Evolutionary conservation across 1,140 invertebrate species (phyloP).

Genomic region (Sitobion miscanthi): DNA sequence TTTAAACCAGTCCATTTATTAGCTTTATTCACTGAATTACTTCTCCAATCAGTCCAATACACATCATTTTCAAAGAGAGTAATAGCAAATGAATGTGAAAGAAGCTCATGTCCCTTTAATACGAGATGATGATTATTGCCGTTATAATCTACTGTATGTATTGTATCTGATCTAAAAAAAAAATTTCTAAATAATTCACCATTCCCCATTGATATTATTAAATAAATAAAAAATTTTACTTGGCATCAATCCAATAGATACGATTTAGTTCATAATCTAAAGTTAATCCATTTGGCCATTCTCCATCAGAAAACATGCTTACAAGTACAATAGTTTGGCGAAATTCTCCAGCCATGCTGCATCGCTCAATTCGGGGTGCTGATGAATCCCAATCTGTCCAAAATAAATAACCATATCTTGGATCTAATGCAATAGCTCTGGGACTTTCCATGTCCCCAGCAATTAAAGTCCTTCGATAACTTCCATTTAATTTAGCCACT

Average conservation of each 20-base stretch:
- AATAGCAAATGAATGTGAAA: slow-evolving; percentile 73
- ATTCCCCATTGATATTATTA: not conserved
- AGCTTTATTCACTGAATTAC: slow-evolving; percentile 70
- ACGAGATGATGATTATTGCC: slow-evolving; percentile 66
- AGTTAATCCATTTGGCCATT: slow-evolving; percentile 76
- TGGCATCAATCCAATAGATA: slow-evolving; percentile 76
- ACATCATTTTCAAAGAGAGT: slow-evolving; percentile 70
- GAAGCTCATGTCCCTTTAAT: slow-evolving; percentile 66
- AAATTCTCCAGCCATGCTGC: slow-evolving; percentile 69
- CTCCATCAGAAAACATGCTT: slow-evolving; percentile 65
- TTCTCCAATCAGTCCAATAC: slow-evolving; percentile 76
- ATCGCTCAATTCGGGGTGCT: slow-evolving; percentile 69
- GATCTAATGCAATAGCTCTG: slow-evolving; percentile 84
- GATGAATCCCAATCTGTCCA: slow-evolving; percentile 71
- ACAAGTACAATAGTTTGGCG: slow-evolving; percentile 65
- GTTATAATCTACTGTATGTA: slow-evolving; percentile 77
- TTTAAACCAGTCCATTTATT: slow-evolving; percentile 73
- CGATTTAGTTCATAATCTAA: slow-evolving; percentile 68
- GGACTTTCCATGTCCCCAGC: slow-evolving; percentile 87
- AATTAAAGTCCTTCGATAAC: slow-evolving; percentile 78
- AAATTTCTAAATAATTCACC: not conserved
- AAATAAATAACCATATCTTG: slow-evolving; percentile 73
- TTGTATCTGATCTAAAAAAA: slow-evolving; percentile 75
- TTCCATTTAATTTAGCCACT: slow-evolving; percentile 83
- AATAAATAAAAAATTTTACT: slow-evolving; percentile 61